Evolutionary conservation across 2,113 vertebrate species (phyloP).

Genomic region (Pangasianodon hypophthalmus): DNA sequence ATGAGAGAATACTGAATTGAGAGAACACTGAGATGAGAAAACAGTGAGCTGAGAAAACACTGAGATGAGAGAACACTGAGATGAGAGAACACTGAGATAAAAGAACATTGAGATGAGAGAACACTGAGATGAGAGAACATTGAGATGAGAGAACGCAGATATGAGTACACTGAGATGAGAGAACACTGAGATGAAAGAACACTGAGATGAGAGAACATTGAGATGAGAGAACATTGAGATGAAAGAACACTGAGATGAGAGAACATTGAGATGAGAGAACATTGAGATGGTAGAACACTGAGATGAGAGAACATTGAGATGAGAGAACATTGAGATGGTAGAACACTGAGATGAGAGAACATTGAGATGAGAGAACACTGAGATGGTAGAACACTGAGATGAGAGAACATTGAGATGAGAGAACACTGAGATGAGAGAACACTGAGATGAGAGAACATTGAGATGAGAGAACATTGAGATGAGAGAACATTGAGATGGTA

Average conservation of each 20-base stretch:
- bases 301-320: background rate
- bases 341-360: background rate
- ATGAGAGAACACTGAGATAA: background rate
- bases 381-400: background rate
- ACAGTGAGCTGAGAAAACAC: no score
- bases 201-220: no score
- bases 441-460: background rate
- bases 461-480: background rate
- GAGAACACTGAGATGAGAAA: no score
- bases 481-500: no score
- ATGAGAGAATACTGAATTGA: no score
- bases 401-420: background rate
- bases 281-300: background rate
- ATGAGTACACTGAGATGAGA: no score
- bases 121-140: background rate
- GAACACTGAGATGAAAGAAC: no score
- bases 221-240: no score
- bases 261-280: background rate
- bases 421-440: background rate
- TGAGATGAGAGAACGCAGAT: no score
- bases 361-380: background rate
- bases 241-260: background rate
- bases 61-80: background rate
- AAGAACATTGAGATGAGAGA: background rate
- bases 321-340: no score